A percentile compares a stretch with the other conserved stretches of the same genome.
Evolutionary conservation across 2,888 invertebrate genomes (phyloP).

Genomic region (Plebejus anna): DNA sequence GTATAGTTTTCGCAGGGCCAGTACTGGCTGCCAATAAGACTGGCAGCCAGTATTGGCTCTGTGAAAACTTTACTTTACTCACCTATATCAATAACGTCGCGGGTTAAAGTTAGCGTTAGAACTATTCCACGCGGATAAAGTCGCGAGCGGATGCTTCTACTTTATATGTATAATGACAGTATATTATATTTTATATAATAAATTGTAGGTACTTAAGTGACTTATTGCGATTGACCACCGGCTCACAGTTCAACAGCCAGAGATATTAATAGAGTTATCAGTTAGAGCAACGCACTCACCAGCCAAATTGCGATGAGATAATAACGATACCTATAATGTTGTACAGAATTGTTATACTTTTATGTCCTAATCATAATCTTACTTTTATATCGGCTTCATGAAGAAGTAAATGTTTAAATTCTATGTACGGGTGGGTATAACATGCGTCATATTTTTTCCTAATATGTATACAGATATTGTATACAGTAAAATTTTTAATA

Average conservation of each 20-base stretch:
- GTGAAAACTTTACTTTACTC: too few species aligned
- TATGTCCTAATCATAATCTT: not conserved
- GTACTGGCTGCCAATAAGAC: too few species aligned
- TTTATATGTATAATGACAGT: too few species aligned
- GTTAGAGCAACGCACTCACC: slow-evolving; percentile 62
- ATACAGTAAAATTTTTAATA: not conserved
- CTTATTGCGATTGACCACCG: slow-evolving; percentile 48
- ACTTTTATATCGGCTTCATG: not conserved
- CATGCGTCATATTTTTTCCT: not conserved
- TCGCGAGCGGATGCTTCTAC: too few species aligned
- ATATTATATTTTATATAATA: too few species aligned
- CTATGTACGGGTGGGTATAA: not conserved
- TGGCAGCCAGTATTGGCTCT: too few species aligned
- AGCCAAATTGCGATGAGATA: slow-evolving; percentile 39
- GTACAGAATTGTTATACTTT: not conserved
- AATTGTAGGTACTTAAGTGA: slow-evolving; percentile 29
- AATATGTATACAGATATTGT: not conserved
- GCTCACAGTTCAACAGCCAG: slow-evolving; percentile 54
- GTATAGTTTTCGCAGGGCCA: too few species aligned
- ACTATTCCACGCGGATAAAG: too few species aligned
- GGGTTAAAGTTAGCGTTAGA: too few species aligned
- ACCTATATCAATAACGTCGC: too few species aligned
- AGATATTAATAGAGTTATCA: slow-evolving; percentile 73
- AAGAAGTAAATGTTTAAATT: not conserved
- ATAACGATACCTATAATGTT: not conserved